Evolutionary conservation across 2,797 vertebrate species (phyloP), one percentile per base, ranked within the genome.

Genomic region (Acanthurus tractus): DNA sequence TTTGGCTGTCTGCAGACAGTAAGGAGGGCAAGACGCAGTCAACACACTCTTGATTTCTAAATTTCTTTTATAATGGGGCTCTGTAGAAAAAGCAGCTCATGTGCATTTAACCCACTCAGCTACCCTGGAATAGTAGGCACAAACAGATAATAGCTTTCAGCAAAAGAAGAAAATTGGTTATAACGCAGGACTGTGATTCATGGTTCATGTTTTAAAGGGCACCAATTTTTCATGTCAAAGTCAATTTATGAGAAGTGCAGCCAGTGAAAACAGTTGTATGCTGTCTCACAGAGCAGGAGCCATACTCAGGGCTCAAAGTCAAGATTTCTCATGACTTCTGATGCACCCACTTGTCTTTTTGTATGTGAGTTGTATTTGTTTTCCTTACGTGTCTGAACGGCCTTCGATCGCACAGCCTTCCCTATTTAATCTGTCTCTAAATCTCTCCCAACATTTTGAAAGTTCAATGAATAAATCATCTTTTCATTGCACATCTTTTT

Each of bases 41-140:
- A 83, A 89, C 90, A 86, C 87, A 55, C 83, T 84, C 88, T 88
- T 92, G 81, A 89, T 93, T 93, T 91, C 82, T 65, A 86, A 83
- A 86, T 90, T 80, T 89, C 62, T 66, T 79, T 72, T 72, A 74
- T 86, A 85, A 83, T 84, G 68, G 65, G 63, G 63, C 78, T 85
- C 74, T 66, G 67, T 66, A 64, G 66, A 79, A 78, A 86, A 77
- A 55, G 65, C 63, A 81, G 80, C 87, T 90, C 50, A 69, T 79
- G 83, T 90, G 79, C 76, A 81, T 85, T 92, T 88, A 84, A 87
- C 81, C 78, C 67, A 53, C 76, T 70, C 70, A 45, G 74, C 82
- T 87, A 56, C 67, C 44, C 29, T 63, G 66, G 78, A 76, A 74
- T 46, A 73, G 44, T 55, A 71, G 82, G 69, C 34, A 66, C 55